Evolutionary conservation across 2,888 invertebrate species (phyloP).

Genomic region (Pterobdella sp.): DNA sequence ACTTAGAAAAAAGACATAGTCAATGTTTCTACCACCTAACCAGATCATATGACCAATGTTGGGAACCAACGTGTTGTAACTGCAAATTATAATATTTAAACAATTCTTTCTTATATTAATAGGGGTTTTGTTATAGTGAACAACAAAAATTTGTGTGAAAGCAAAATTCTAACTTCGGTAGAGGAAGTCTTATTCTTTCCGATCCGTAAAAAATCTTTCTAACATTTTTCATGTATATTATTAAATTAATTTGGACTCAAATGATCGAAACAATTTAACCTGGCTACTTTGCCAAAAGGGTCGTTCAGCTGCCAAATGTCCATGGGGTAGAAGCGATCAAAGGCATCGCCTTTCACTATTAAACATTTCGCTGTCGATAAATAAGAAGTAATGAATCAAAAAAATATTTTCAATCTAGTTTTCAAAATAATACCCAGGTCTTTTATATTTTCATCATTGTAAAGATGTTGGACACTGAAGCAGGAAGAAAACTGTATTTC

Average conservation of each 20-base stretch:
- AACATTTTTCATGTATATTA: neutral
- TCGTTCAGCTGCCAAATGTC: constrained; percentile 41
- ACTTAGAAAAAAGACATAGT: constrained; percentile 46
- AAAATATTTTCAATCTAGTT: too few relatives aligned
- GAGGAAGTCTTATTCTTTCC: constrained; percentile 32
- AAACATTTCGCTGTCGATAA: constrained; percentile 26
- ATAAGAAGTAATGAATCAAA: constrained; percentile 13
- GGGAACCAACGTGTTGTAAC: constrained; percentile 40
- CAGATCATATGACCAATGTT: constrained; percentile 47
- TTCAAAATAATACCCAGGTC: constrained; percentile 4
- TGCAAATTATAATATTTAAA: neutral
- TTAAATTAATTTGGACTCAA: neutral
- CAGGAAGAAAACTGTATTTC: constrained; percentile 8
- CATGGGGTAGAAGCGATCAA: constrained; percentile 39
- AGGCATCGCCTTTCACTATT: constrained; percentile 32
- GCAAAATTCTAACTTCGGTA: constrained; percentile 25
- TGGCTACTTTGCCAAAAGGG: constrained; percentile 38
- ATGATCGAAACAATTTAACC: constrained; percentile 31
- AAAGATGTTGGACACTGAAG: constrained; percentile 21
- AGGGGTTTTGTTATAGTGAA: neutral
- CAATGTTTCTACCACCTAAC: constrained; percentile 42
- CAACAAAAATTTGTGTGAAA: neutral
- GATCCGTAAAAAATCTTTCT: constrained; percentile 40
- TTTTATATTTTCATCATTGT: constrained; percentile 31
- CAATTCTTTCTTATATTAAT: too few relatives aligned